phyloP scores from a whole-genome alignment of 2,888 invertebrate species.

The Campoplex nolae region DNA sequence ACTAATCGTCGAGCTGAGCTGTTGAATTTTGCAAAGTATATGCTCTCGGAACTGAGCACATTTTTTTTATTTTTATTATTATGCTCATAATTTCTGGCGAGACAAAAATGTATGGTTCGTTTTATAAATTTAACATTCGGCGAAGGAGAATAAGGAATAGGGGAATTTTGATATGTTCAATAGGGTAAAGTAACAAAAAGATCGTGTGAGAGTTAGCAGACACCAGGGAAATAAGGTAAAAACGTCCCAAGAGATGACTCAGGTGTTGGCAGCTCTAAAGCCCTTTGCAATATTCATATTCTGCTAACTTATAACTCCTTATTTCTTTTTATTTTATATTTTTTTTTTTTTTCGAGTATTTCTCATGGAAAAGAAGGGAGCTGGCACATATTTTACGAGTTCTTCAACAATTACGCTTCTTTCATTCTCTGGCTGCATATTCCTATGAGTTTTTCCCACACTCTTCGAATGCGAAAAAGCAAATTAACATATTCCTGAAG shows the following conservation, averaged over 20 bases:
- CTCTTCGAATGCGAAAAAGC: not conserved
- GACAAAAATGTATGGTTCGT: constrained; percentile 71
- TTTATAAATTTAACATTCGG: constrained; percentile 77
- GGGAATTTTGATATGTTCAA: constrained; percentile 26
- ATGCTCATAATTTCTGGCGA: not conserved
- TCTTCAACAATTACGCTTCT: constrained; percentile 44
- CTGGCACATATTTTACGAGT: constrained; percentile 38
- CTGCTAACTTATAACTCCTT: constrained; percentile 51
- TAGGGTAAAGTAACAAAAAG: constrained; percentile 34
- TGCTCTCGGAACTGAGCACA: not conserved
- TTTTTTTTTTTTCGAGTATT: not conserved
- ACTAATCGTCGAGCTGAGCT: not conserved
- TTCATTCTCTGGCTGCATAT: not conserved
- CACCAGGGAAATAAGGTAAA: constrained; percentile 75
- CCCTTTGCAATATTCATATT: constrained; percentile 54
- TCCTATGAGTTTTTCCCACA: not conserved
- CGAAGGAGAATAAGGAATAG: not conserved
- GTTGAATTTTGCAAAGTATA: not conserved
- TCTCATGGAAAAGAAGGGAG: not conserved
- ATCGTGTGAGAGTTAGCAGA: constrained; percentile 51
- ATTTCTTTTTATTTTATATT: constrained; percentile 1
- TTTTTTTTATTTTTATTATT: not conserved
- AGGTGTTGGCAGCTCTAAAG: constrained; percentile 54
- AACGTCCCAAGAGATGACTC: constrained; percentile 41
- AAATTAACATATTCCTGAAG: not conserved